Conservation (phyloP, 2,113 vertebrate genomes). For the Herpetotheres cachinnans region DNA sequence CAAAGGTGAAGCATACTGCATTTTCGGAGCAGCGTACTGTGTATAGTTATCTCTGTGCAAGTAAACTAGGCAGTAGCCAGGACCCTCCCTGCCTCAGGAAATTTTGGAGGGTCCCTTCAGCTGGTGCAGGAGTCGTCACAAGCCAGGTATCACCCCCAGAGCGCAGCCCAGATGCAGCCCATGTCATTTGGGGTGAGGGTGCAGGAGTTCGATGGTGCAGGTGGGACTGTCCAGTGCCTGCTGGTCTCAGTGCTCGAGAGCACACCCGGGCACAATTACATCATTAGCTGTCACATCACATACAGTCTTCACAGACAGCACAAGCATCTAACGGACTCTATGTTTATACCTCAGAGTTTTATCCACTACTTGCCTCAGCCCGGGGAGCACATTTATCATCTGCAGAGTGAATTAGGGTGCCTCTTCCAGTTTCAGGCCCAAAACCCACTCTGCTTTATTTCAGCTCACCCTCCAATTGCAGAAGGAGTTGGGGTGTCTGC, state of each 20-base stretch:
- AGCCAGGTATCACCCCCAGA: rapidly evolving
- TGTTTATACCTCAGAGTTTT: not conserved
- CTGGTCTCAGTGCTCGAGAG: not conserved
- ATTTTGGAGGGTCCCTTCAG: not conserved
- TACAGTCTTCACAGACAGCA: not conserved
- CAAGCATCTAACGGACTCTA: not conserved
- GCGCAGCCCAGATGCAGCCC: not conserved
- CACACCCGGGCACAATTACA: not conserved
- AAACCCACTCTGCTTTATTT: not conserved
- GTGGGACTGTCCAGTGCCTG: not conserved
- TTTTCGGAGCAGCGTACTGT: not conserved
- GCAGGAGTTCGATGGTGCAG: rapidly evolving
- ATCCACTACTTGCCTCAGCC: not conserved
- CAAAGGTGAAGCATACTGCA: too few relatives aligned
- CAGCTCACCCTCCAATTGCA: rapidly evolving
- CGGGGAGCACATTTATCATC: not conserved
- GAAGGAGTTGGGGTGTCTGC: not conserved
- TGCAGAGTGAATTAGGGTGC: not conserved
- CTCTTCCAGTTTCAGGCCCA: not conserved
- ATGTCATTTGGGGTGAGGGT: not conserved
- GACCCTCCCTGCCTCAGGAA: not conserved
- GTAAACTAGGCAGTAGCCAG: not conserved
- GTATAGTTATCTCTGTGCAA: not conserved
- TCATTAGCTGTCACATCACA: not conserved
- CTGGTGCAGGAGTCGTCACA: not conserved